phyloP scores from a whole-genome alignment of 2,888 invertebrate species.

The Hirtodrosophila cameraria region DNA sequence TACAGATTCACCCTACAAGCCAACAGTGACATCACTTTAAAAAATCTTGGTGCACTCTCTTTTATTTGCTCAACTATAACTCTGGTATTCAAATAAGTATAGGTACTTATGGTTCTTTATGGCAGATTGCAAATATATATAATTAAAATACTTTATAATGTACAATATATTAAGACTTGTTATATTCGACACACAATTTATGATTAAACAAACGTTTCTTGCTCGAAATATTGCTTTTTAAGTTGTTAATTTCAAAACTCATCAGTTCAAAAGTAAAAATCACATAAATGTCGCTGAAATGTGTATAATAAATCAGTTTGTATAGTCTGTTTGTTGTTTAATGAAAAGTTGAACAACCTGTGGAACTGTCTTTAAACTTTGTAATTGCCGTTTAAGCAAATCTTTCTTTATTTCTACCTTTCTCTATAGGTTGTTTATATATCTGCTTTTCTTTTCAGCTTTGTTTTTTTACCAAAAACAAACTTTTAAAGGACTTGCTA shows the following conservation, averaged over 20 bases:
- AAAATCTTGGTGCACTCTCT: slow-evolving; percentile 25
- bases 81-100: slow-evolving; percentile 13
- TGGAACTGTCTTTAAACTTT: too few relatives aligned
- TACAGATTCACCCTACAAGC: slow-evolving; percentile 64
- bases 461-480: too few relatives aligned
- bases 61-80: slow-evolving; percentile 11
- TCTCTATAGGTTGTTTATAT: too few relatives aligned
- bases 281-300: slow-evolving; percentile 3
- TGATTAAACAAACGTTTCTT: slow-evolving; percentile 20
- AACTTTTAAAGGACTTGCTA: neutral
- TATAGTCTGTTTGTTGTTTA: neutral
- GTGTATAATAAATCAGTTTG: neutral
- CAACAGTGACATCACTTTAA: slow-evolving; percentile 69
- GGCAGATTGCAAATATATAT: slow-evolving; percentile 17
- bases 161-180: slow-evolving; percentile 51
- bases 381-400: too few relatives aligned
- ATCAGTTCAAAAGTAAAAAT: neutral
- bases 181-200: slow-evolving; percentile 20
- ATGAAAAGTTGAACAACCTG: too few relatives aligned
- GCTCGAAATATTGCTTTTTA: slow-evolving; percentile 14
- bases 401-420: too few relatives aligned
- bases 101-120: slow-evolving; percentile 26
- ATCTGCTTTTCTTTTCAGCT: too few relatives aligned
- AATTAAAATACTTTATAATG: slow-evolving; percentile 7
- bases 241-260: neutral